A percentile compares a stretch with the other conserved stretches of the same genome.
Conservation (phyloP, 2,113 vertebrate genomes). For the Physeter macrocephalus region DNA sequence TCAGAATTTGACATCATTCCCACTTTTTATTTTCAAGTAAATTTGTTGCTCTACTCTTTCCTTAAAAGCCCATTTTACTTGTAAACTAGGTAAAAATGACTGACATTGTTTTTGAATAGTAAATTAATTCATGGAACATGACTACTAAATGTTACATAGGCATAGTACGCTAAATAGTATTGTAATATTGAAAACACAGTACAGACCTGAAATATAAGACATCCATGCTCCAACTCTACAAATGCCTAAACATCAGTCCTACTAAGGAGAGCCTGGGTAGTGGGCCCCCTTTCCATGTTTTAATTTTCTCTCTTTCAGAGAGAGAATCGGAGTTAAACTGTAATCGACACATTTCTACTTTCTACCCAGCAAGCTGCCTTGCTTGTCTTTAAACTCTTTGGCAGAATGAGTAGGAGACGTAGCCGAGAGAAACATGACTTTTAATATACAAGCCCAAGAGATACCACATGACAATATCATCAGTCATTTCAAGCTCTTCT, state of each 20-base stretch:
- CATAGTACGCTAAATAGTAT: neutral
- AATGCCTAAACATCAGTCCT: neutral
- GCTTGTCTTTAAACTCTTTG: constrained; percentile 17
- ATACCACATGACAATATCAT: constrained; percentile 19
- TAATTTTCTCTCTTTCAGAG: neutral
- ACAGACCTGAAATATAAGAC: neutral
- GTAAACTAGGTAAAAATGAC: neutral
- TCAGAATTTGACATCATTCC: constrained; percentile 7
- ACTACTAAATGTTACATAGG: neutral
- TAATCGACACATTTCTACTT: neutral
- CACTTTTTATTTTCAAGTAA: constrained; percentile 39
- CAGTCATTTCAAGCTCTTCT: constrained; percentile 52
- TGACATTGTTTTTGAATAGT: neutral
- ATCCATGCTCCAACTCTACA: neutral
- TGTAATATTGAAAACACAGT: neutral
- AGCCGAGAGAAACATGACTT: neutral
- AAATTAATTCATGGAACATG: neutral
- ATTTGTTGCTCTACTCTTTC: constrained; percentile 1
- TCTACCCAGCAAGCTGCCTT: neutral
- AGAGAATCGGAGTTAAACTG: neutral
- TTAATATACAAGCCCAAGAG: neutral
- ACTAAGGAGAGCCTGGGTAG: neutral
- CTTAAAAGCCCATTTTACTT: constrained; percentile 1
- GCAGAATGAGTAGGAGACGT: neutral
- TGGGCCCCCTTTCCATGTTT: neutral